These are phyloP conservation scores for Pterophyllum scalare DNA, from an alignment of 2,113 vertebrate genomes.

Conservation along the genomic window DNA sequence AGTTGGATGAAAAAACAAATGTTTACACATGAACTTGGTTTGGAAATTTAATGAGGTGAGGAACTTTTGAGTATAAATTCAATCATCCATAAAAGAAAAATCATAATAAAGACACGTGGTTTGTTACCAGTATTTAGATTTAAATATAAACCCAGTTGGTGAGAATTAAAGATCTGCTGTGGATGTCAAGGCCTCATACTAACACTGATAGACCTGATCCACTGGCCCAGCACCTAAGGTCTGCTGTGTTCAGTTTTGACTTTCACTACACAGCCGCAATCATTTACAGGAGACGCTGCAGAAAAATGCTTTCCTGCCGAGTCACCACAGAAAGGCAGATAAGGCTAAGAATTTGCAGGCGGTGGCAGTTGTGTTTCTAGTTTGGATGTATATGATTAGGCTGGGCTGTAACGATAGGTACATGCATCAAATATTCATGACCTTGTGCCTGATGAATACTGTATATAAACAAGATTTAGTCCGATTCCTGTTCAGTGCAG, in stretches of 20 bases:
- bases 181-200: neutral
- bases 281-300: constrained; percentile 7
- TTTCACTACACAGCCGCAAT: neutral
- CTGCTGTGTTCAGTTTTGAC: constrained; percentile 7
- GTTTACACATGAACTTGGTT: neutral
- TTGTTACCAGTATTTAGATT: neutral
- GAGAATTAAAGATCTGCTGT: neutral
- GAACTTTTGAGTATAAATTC: neutral
- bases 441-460: constrained; percentile 32
- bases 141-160: neutral
- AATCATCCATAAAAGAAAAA: neutral
- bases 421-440: constrained; percentile 63
- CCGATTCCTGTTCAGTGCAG: constrained; percentile 13
- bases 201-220: neutral
- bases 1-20: neutral
- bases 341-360: constrained; percentile 16
- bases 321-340: constrained; percentile 35
- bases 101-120: neutral
- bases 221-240: neutral
- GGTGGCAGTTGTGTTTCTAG: constrained; percentile 14
- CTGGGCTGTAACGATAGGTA: constrained; percentile 9
- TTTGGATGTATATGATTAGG: constrained; percentile 29
- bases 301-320: constrained; percentile 10
- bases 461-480: constrained; percentile 33
- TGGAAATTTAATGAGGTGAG: neutral